These are phyloP conservation scores for Contarinia nasturtii DNA, from an alignment of 1,140 invertebrate species.

Conservation along the genomic window DNA sequence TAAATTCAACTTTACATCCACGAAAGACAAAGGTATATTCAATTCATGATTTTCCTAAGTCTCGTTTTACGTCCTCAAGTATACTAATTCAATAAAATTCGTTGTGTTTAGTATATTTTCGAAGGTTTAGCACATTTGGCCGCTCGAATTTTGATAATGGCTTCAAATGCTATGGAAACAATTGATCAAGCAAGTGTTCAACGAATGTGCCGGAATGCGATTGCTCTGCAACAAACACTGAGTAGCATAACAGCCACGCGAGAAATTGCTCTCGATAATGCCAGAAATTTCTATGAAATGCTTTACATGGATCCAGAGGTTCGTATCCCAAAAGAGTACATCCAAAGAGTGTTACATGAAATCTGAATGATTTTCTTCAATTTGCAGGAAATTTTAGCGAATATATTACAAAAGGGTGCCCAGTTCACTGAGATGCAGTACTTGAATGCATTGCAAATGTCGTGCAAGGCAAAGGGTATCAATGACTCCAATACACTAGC, in stretches of 20 bases:
- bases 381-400: slow-evolving; percentile 62
- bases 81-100: slow-evolving; percentile 2
- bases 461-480: slow-evolving; percentile 26
- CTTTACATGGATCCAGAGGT: slow-evolving; percentile 66
- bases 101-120: slow-evolving; percentile 66
- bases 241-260: slow-evolving; percentile 67
- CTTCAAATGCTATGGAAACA: slow-evolving; percentile 56
- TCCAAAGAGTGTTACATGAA: neutral
- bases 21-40: slow-evolving; percentile 53
- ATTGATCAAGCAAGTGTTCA: slow-evolving; percentile 65
- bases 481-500: slow-evolving; percentile 25
- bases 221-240: slow-evolving; percentile 67
- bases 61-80: no score
- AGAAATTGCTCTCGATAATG: slow-evolving; percentile 72
- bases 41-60: no score
- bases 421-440: slow-evolving; percentile 73
- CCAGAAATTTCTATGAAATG: slow-evolving; percentile 74
- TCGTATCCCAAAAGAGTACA: slow-evolving; percentile 5
- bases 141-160: slow-evolving; percentile 67
- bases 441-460: slow-evolving; percentile 62
- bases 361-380: neutral
- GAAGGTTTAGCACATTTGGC: slow-evolving; percentile 79
- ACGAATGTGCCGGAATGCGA: slow-evolving; percentile 71
- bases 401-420: slow-evolving; percentile 60
- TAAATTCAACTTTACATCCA: slow-evolving; percentile 48